phyloP scores from a whole-genome alignment of 2,888 invertebrate species.

The Chaitophorus viminalis region DNA sequence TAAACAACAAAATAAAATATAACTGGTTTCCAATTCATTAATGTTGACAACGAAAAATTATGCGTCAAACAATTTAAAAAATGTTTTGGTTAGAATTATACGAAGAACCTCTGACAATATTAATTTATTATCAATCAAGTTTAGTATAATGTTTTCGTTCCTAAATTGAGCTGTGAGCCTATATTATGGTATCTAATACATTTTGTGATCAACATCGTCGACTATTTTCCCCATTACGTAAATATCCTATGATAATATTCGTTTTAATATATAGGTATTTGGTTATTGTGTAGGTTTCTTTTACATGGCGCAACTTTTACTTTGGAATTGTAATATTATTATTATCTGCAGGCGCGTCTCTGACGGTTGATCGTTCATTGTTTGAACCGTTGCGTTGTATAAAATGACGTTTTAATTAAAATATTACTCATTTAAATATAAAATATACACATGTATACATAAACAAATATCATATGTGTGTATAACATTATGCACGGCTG shows the following conservation, averaged over 20 bases:
- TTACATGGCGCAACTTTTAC: neutral
- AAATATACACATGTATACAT: neutral
- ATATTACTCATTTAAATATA: neutral
- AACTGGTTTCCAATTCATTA: constrained; percentile 33
- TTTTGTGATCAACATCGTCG: neutral
- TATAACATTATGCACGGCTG: neutral
- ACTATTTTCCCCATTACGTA: neutral
- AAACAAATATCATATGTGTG: neutral
- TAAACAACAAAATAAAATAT: neutral
- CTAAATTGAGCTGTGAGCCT: neutral
- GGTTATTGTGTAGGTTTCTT: neutral
- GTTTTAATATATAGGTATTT: neutral
- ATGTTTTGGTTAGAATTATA: neutral
- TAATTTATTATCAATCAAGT: neutral
- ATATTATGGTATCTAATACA: neutral
- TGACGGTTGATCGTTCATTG: neutral
- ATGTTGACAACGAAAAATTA: constrained; percentile 50
- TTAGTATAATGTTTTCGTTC: neutral
- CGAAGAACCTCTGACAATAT: neutral
- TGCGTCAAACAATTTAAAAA: neutral
- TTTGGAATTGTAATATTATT: too few relatives aligned
- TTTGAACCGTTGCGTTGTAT: neutral
- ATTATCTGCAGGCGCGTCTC: neutral
- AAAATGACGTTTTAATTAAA: neutral
- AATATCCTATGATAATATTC: neutral